A percentile compares a stretch with the other conserved stretches of the same genome.
Conservation (phyloP, 53 echinoderm and acorn worm species). For the Holothuria scabra region DNA sequence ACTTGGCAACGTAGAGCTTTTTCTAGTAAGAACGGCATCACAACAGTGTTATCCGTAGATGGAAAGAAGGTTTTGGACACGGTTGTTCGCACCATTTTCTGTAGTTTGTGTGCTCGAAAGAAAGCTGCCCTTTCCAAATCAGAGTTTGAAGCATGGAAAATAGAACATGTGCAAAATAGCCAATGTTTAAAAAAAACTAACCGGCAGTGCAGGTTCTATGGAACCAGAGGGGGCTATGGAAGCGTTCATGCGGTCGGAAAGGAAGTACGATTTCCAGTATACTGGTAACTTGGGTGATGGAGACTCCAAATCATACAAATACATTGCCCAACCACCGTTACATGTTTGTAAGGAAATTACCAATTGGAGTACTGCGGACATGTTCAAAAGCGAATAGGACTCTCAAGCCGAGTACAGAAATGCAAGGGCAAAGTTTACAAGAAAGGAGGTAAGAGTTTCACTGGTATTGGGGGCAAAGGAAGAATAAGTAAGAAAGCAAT, state of each 20-base stretch:
- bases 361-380: conserved; percentile 26
- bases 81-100: conserved; percentile 5
- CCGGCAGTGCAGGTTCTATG: not conserved
- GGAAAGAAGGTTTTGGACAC: conserved; percentile 35
- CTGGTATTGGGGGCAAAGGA: conserved; percentile 34
- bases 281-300: conserved; percentile 29
- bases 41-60: conserved; percentile 24
- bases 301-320: conserved; percentile 13
- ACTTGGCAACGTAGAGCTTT: conserved; percentile 34
- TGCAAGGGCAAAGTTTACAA: conserved; percentile 28
- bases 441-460: not conserved
- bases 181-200: not conserved
- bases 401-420: not conserved
- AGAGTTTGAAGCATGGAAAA: conserved; percentile 28
- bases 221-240: not conserved
- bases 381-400: conserved; percentile 38
- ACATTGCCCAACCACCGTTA: not conserved
- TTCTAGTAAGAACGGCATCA: conserved; percentile 35
- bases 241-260: not conserved
- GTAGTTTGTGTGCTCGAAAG: not conserved
- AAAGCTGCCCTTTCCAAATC: not conserved
- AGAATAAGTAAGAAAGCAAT: conserved; percentile 7
- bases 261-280: not conserved
- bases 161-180: not conserved
- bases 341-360: conserved; percentile 8